Evolutionary conservation across 2,797 vertebrate genomes (phyloP).

Genomic region (Natrix natrix): DNA sequence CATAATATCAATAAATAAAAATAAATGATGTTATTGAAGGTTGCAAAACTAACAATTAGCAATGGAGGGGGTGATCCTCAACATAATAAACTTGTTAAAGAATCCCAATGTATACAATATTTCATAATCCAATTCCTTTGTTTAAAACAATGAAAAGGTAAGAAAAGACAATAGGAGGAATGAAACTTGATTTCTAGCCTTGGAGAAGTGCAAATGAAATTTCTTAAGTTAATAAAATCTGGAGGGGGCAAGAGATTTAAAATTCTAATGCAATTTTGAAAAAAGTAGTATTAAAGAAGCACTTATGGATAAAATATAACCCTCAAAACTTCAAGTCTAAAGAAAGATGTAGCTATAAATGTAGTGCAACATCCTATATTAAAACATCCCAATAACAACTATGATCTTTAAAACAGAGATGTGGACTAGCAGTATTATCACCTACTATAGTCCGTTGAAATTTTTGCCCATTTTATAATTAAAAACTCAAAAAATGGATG

Average conservation of each 20-base stretch:
- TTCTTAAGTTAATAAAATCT: background rate
- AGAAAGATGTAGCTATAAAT: background rate
- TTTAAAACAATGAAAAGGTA: background rate
- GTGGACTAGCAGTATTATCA: background rate
- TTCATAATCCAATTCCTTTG: background rate
- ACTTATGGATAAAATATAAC: background rate
- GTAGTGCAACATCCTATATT: background rate
- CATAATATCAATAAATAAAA: background rate
- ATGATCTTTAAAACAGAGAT: background rate
- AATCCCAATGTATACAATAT: background rate
- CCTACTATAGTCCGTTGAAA: background rate
- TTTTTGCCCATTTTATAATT: background rate
- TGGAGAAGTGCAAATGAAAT: background rate
- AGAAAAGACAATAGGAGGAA: background rate
- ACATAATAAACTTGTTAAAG: background rate
- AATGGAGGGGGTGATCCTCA: background rate
- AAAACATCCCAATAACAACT: background rate
- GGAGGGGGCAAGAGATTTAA: background rate
- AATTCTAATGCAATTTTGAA: background rate
- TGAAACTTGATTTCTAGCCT: background rate
- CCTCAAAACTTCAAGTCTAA: background rate
- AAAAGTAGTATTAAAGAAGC: background rate
- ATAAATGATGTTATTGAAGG: background rate
- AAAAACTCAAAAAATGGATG: background rate
- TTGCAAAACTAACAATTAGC: background rate